phyloP scores from a whole-genome alignment of 2,113 vertebrate genomes.

The Elgaria multicarinata region DNA sequence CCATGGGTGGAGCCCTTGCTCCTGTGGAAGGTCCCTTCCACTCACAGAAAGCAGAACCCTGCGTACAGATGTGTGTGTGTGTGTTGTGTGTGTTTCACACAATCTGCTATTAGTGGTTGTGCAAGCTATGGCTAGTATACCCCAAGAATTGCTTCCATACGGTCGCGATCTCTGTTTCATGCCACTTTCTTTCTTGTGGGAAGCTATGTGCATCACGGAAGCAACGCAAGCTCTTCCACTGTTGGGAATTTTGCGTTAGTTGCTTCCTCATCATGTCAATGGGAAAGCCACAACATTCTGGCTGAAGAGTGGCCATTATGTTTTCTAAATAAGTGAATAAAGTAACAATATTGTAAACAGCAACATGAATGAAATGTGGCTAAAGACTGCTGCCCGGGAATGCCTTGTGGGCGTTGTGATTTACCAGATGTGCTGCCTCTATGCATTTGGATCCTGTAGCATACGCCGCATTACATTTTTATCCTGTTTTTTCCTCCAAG shows the following conservation, averaged over 20 bases:
- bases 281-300: slow-evolving; percentile 3
- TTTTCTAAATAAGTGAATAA: too few species aligned
- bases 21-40: too few species aligned
- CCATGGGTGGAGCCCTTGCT: too few species aligned
- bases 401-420: neutral
- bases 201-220: neutral
- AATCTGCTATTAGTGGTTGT: neutral
- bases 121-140: neutral
- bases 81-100: neutral
- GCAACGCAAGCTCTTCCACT: neutral
- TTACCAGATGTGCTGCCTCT: neutral
- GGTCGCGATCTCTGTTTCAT: too few species aligned
- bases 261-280: neutral
- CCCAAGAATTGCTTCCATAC: neutral
- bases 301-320: neutral
- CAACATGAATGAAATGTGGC: slow-evolving; percentile 15
- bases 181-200: neutral
- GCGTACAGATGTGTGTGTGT: neutral
- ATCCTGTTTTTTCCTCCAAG: neutral
- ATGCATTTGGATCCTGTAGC: neutral
- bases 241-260: neutral
- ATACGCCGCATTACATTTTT: neutral
- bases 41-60: neutral
- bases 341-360: neutral
- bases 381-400: neutral